Evolutionary conservation across 2,888 invertebrate species (phyloP).

Genomic region (Argyresthia goedartella): DNA sequence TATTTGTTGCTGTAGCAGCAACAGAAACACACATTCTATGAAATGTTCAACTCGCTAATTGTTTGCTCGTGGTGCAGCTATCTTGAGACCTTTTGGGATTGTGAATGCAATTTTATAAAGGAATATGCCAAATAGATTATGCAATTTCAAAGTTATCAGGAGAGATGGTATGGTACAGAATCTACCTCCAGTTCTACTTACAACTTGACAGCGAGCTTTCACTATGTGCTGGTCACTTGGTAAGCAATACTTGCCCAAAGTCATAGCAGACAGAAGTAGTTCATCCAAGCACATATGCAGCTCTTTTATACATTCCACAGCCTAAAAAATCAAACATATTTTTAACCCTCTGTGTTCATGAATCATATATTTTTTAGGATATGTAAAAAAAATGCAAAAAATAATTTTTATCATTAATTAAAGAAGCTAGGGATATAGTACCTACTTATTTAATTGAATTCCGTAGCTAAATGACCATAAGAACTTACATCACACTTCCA

Average conservation of each 20-base stretch:
- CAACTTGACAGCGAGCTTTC: constrained; percentile 67
- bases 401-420: background rate
- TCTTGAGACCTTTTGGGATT: too few relatives aligned
- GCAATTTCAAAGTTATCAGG: too few relatives aligned
- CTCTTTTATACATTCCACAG: constrained; percentile 39
- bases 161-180: too few relatives aligned
- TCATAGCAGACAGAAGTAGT: constrained; percentile 52
- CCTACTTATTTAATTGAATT: too few relatives aligned
- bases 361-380: background rate
- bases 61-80: too few relatives aligned
- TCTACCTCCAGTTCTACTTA: constrained; percentile 32
- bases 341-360: background rate
- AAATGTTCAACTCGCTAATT: too few relatives aligned
- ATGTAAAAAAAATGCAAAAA: background rate
- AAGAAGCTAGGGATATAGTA: background rate
- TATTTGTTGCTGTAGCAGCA: too few relatives aligned
- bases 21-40: too few relatives aligned
- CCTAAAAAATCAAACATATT: constrained; percentile 23
- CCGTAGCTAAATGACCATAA: background rate
- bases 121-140: too few relatives aligned
- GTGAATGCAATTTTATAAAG: too few relatives aligned
- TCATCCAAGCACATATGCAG: constrained; percentile 53
- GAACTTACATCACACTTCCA: constrained; percentile 47
- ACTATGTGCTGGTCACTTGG: constrained; percentile 52
- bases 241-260: constrained; percentile 48